Evolutionary conservation across 2,888 invertebrate species (phyloP), one percentile per base, ranked within the genome.

Genomic region (Apantesis nais): DNA sequence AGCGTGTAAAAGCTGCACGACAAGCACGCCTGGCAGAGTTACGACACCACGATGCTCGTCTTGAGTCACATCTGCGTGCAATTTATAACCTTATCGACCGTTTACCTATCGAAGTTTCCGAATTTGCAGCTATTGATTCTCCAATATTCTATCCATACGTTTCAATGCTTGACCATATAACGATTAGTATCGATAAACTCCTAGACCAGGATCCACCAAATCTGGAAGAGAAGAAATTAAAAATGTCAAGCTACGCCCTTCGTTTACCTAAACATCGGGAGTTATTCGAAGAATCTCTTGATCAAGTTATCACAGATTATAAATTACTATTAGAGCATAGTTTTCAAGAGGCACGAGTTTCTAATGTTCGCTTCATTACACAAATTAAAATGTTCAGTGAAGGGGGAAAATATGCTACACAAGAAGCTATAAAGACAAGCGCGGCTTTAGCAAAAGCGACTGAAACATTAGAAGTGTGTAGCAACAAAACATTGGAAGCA

Each of bases 301-400:
- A 88, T 62, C 63, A 61, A 12, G 87, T 85, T 2, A 68, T 90
- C 25, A 83, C 79, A 8, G 74, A 80, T 1, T 88, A 80, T 73
- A 92, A 89, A 70, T 82, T 72, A 37, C 73, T 82, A n/a, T 66
- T 90, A 0, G 85, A 89, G 41, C 76, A 87, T 34, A 81, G 86
- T n/a, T 76, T 93, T 64, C 93, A 94, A 75, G 87, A 88, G 60
- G 92, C 85, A 16, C 86, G 93, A n/a, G 87, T 92, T 55, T 87
- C 93, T 0, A 93, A 92, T 74, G 83, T 91, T n/a, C 84, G 88
- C 16, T 91, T 90, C 67, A 78, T 92, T 73, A 82, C 88, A 11
- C 82, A 88, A 55, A 79, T 94, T 5, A 88, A 84, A 67, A 75
- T 93, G 73, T 90, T 90, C 25, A 78, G 74, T 71, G 91, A 93